phyloP scores from a whole-genome alignment of 2,797 vertebrate genomes.

The Mus spretus region DNA sequence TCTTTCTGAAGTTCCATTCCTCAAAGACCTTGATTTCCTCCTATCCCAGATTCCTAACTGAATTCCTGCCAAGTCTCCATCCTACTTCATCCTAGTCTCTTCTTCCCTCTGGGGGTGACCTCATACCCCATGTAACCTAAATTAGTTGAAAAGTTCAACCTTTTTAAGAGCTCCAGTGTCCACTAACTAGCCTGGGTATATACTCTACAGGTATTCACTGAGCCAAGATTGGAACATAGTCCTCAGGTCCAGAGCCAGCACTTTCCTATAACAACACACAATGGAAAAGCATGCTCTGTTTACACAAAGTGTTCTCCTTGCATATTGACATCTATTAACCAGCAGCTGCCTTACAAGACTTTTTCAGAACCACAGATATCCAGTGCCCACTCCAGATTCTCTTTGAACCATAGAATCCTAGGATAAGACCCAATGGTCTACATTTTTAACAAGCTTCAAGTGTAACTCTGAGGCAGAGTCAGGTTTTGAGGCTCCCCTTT shows the following conservation, averaged over 20 bases:
- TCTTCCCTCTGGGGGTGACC: not conserved
- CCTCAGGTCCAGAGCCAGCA: not conserved
- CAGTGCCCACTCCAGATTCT: no score
- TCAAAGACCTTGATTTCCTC: not conserved
- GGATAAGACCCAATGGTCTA: not conserved
- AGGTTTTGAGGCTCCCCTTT: not conserved
- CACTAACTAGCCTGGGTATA: not conserved
- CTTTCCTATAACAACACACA: accelerated
- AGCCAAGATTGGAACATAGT: not conserved
- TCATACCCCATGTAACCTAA: not conserved
- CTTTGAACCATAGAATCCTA: not conserved
- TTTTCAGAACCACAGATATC: not conserved
- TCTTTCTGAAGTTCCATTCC: not conserved
- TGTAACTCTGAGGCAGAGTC: not conserved
- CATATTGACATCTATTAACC: no score
- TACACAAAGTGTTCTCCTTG: not conserved
- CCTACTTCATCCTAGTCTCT: not conserved
- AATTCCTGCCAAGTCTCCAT: not conserved
- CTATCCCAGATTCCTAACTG: not conserved
- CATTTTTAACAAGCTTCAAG: constrained; percentile 20
- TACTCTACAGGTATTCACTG: not conserved
- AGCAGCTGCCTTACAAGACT: not conserved
- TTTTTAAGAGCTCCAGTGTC: not conserved
- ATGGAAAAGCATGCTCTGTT: not conserved
- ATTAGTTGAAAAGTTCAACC: not conserved